These are phyloP conservation scores for Manacus vitellinus DNA, from an alignment of 2,113 vertebrate genomes.

Conservation along the genomic window DNA sequence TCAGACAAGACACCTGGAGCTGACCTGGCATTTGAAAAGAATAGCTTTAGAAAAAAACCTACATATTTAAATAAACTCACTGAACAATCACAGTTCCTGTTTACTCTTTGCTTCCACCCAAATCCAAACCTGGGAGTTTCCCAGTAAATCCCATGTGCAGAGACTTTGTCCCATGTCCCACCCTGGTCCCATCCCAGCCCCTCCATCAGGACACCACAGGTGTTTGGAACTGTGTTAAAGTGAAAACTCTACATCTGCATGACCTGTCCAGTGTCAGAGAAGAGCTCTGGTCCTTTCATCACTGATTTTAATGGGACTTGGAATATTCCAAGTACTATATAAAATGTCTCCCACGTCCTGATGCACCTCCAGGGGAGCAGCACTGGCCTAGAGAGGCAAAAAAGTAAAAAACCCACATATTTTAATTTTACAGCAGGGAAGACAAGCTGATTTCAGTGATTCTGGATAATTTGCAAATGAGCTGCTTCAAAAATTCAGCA, in stretches of 20 bases:
- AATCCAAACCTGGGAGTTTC: not conserved
- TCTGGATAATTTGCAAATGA: not conserved
- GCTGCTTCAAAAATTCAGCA: not conserved
- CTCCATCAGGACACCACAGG: not conserved
- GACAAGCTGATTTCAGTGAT: not conserved
- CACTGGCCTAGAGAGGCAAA: not conserved
- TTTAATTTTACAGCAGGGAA: not conserved
- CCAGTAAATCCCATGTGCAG: rapidly evolving
- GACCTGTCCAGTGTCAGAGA: not conserved
- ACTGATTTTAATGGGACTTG: not conserved
- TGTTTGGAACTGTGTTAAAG: not conserved
- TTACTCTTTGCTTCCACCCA: not conserved
- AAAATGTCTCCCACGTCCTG: not conserved
- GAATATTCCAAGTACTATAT: not conserved
- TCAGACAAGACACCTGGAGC: not conserved
- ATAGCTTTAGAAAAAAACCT: not conserved
- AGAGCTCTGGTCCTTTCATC: not conserved
- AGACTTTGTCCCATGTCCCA: not conserved
- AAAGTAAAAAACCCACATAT: not conserved
- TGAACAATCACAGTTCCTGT: not conserved
- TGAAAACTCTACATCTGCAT: not conserved
- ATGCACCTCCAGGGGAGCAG: not conserved
- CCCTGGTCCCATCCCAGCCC: not conserved
- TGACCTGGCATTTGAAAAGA: not conserved
- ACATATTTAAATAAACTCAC: rapidly evolving